Percentiles rank a stretch among this genome's conserved stretches.
phyloP scores from a whole-genome alignment of 2,888 invertebrate species.

The Drosophila prostipennis region DNA sequence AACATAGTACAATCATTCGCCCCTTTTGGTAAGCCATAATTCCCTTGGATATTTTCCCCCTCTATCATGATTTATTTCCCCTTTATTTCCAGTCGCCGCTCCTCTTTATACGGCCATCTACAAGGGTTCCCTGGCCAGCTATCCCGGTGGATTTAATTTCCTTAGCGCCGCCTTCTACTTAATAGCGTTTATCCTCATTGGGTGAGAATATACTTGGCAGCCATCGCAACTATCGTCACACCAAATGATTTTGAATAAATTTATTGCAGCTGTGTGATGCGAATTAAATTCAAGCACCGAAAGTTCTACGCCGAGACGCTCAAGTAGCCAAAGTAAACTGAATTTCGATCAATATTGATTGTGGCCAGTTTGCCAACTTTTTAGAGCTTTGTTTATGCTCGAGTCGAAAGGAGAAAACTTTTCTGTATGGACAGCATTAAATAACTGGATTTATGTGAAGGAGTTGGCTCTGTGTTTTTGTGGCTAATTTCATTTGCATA shows the following conservation, averaged over 20 bases:
- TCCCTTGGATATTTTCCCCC: neutral
- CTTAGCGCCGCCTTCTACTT: conserved; percentile 85
- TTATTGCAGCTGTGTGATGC: conserved; percentile 70
- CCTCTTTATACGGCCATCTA: conserved; percentile 89
- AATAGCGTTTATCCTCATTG: conserved; percentile 72
- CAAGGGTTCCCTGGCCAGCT: conserved; percentile 85
- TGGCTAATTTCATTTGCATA: conserved; percentile 27
- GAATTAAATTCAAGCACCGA: conserved; percentile 66
- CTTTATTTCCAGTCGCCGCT: conserved; percentile 84
- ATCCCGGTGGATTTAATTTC: conserved; percentile 87
- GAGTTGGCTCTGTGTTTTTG: neutral
- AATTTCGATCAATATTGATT: conserved; percentile 37
- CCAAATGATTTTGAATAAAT: conserved; percentile 12
- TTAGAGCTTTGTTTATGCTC: conserved; percentile 28
- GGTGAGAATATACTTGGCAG: conserved; percentile 59
- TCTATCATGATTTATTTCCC: neutral
- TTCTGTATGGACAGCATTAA: conserved; percentile 29
- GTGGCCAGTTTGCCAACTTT: conserved; percentile 36
- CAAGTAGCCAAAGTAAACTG: conserved; percentile 56
- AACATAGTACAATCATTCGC: conserved; percentile 87
- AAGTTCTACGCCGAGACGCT: conserved; percentile 70
- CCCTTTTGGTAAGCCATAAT: conserved; percentile 84
- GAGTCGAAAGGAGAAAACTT: conserved; percentile 11
- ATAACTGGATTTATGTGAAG: conserved; percentile 23
- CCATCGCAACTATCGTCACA: neutral